Conservation (phyloP, 2,888 invertebrate genomes). For the Alcis repandata region DNA sequence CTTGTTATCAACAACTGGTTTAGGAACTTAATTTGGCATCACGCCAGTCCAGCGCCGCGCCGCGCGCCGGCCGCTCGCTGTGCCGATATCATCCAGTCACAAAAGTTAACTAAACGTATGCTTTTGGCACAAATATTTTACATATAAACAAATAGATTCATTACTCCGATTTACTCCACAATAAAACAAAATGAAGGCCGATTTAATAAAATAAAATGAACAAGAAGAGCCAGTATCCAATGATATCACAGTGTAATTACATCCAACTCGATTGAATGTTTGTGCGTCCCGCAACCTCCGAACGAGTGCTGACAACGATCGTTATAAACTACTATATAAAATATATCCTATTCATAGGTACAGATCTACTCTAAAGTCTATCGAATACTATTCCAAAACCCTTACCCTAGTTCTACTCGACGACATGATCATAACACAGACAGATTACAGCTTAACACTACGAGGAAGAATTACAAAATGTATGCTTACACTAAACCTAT, state of each 20-base stretch:
- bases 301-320: slow-evolving; percentile 1
- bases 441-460: slow-evolving; percentile 7
- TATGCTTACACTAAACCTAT: slow-evolving; percentile 3
- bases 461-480: slow-evolving; percentile 10
- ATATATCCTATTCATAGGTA: slow-evolving; percentile 14
- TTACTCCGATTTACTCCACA: background rate
- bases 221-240: slow-evolving; percentile 48
- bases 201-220: slow-evolving; percentile 15
- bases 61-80: background rate
- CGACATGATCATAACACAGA: slow-evolving; percentile 23
- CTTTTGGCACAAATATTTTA: slow-evolving; percentile 41
- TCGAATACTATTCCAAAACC: slow-evolving; percentile 23
- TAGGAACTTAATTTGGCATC: slow-evolving; percentile 2
- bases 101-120: background rate
- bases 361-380: slow-evolving; percentile 16
- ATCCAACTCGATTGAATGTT: slow-evolving; percentile 29
- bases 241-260: slow-evolving; percentile 51
- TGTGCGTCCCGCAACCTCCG: slow-evolving; percentile 25
- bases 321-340: slow-evolving; percentile 18
- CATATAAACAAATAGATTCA: slow-evolving; percentile 27
- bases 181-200: slow-evolving; percentile 21
- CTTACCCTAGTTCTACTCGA: background rate
- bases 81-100: background rate
- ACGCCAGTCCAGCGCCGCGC: background rate
- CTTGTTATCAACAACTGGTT: background rate